Evolutionary conservation across 2,888 invertebrate species (phyloP).

Genomic region (Tortrix viridana): DNA sequence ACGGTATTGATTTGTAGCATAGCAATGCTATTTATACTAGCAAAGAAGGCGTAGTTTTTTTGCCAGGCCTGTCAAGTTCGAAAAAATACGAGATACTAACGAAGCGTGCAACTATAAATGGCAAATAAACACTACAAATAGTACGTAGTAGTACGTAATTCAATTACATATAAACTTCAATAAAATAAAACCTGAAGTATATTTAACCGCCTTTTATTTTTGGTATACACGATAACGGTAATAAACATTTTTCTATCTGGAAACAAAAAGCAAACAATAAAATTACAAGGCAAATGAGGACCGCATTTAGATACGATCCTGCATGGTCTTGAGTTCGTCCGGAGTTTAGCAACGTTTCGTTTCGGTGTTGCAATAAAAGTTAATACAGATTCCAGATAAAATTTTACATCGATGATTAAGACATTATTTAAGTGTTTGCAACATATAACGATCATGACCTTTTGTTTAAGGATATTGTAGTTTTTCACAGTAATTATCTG

Average conservation of each 20-base stretch:
- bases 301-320: slow-evolving; percentile 29
- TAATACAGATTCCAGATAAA: slow-evolving; percentile 21
- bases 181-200: too few species aligned
- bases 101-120: background rate
- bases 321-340: slow-evolving; percentile 33
- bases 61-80: background rate
- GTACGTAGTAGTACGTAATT: too few species aligned
- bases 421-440: slow-evolving; percentile 12
- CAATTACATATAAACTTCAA: too few species aligned
- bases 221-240: too few species aligned
- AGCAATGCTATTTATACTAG: slow-evolving; percentile 4
- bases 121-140: too few species aligned
- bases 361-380: slow-evolving; percentile 25
- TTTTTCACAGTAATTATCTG: too few species aligned
- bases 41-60: slow-evolving; percentile 3
- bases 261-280: slow-evolving; percentile 24
- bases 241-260: background rate
- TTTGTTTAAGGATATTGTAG: too few species aligned
- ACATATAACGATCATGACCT: background rate
- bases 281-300: slow-evolving; percentile 15
- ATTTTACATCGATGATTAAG: slow-evolving; percentile 21
- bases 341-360: slow-evolving; percentile 29
- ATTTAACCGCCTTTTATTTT: too few species aligned
- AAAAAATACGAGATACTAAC: background rate
- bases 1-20: background rate